These are phyloP conservation scores for Palythoa grandis DNA, from an alignment of 92 coral and sea anemone species.

Conservation along the genomic window DNA sequence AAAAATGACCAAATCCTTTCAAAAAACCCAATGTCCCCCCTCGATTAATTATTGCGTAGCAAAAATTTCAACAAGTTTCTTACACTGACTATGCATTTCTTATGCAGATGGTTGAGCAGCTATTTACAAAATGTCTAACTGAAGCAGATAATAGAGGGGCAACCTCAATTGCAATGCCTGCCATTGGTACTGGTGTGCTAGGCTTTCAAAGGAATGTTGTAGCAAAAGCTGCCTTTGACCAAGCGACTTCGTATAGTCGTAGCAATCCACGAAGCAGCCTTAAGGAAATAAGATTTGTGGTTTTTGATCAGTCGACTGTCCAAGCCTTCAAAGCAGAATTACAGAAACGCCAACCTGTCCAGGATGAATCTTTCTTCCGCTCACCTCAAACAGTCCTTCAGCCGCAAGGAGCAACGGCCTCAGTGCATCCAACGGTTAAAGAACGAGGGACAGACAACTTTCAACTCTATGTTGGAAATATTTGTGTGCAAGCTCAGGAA, in stretches of 20 bases:
- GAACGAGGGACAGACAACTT: conserved; percentile 41
- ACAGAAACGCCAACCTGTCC: conserved; percentile 12
- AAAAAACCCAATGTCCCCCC: too few relatives aligned
- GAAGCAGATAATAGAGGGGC: conserved; percentile 62
- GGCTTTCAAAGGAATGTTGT: conserved; percentile 69
- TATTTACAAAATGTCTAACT: conserved; percentile 55
- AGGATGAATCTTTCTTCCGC: not conserved
- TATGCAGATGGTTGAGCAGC: conserved; percentile 21
- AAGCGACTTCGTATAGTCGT: conserved; percentile 54
- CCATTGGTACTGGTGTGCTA: conserved; percentile 85
- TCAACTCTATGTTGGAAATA: conserved; percentile 43
- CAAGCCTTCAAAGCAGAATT: conserved; percentile 63
- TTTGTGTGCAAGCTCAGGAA: conserved; percentile 56
- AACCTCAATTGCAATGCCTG: conserved; percentile 77
- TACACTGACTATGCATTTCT: not conserved
- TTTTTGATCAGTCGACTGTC: conserved; percentile 59
- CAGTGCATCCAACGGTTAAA: not conserved
- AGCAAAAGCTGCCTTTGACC: conserved; percentile 74
- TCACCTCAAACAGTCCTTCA: not conserved
- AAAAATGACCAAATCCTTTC: too few relatives aligned
- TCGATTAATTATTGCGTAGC: too few relatives aligned
- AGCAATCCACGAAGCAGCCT: conserved; percentile 54
- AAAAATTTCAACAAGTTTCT: too few relatives aligned
- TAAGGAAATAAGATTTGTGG: conserved; percentile 72
- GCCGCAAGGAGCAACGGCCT: not conserved